These are phyloP conservation scores for Porites evermanni DNA, from an alignment of 92 coral and sea anemone genomes.

Conservation along the genomic window DNA sequence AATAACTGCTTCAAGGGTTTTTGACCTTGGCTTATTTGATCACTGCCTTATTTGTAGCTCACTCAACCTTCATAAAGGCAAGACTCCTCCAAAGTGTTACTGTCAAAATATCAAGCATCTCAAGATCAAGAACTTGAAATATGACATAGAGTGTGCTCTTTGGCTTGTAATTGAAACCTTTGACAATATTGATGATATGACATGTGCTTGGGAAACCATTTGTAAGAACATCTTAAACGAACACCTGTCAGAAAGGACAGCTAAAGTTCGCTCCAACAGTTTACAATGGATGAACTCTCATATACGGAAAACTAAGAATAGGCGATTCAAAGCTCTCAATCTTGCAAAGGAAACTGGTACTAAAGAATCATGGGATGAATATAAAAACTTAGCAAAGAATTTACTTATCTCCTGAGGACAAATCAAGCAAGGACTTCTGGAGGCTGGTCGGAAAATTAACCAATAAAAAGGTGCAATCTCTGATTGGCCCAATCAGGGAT, in stretches of 20 bases:
- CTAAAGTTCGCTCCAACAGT: slow-evolving; percentile 47
- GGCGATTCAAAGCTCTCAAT: slow-evolving; percentile 37
- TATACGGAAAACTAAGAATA: slow-evolving; percentile 53
- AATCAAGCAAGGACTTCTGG: slow-evolving; percentile 49
- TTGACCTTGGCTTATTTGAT: too few relatives aligned
- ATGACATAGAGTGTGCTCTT: slow-evolving; percentile 55
- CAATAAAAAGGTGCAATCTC: slow-evolving; percentile 19
- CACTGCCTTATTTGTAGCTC: too few relatives aligned
- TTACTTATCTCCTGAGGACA: slow-evolving; percentile 42
- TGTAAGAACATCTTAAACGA: slow-evolving; percentile 46
- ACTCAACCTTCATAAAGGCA: too few relatives aligned
- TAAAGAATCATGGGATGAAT: background rate
- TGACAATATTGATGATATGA: slow-evolving; percentile 59
- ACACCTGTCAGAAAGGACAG: slow-evolving; percentile 62
- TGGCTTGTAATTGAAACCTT: slow-evolving; percentile 59
- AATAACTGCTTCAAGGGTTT: too few relatives aligned
- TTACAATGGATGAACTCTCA: slow-evolving; percentile 69
- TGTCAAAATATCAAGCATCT: too few relatives aligned
- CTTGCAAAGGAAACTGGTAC: slow-evolving; percentile 51
- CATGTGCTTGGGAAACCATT: slow-evolving; percentile 65
- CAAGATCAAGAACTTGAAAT: background rate
- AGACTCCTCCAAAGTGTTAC: too few relatives aligned
- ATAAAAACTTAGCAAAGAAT: slow-evolving; percentile 30
- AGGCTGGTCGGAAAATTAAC: slow-evolving; percentile 48
- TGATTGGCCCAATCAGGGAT: slow-evolving; percentile 60